These are phyloP conservation scores for Meloidogyne hapla DNA, from an alignment of 1,140 invertebrate genomes.

Conservation along the genomic window DNA sequence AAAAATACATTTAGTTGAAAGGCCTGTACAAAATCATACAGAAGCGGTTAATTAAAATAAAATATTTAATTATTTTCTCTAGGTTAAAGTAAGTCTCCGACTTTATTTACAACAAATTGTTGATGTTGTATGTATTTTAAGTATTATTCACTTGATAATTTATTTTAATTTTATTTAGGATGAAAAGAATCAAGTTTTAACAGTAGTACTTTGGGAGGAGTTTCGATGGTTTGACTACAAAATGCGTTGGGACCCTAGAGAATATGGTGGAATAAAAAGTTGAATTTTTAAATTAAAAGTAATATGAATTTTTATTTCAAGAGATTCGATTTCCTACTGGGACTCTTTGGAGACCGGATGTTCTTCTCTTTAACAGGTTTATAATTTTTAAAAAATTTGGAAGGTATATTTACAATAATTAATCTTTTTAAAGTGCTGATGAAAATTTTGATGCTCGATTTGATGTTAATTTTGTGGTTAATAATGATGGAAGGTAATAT, in stretches of 20 bases:
- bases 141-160: slow-evolving; percentile 11
- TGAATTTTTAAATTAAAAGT: neutral
- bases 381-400: too few relatives aligned
- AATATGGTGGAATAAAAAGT: slow-evolving; percentile 27
- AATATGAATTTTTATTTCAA: slow-evolving; percentile 67
- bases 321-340: slow-evolving; percentile 80
- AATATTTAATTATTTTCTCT: neutral
- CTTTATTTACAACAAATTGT: slow-evolving; percentile 99
- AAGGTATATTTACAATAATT: too few relatives aligned
- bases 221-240: slow-evolving; percentile 57
- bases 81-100: slow-evolving; percentile 85
- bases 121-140: slow-evolving; percentile 73
- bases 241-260: slow-evolving; percentile 79
- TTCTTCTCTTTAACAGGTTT: slow-evolving; percentile 59
- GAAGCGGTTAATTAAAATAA: slow-evolving; percentile 70
- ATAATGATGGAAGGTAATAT: slow-evolving; percentile 79
- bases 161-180: slow-evolving; percentile 64
- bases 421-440: slow-evolving; percentile 72
- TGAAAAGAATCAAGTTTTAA: slow-evolving; percentile 60
- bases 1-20: slow-evolving; percentile 71
- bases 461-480: slow-evolving; percentile 93
- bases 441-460: slow-evolving; percentile 97
- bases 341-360: slow-evolving; percentile 57
- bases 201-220: slow-evolving; percentile 56
- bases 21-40: slow-evolving; percentile 92